Percentiles rank a stretch among this genome's conserved stretches.
Evolutionary conservation across 2,797 vertebrate genomes (phyloP).

Genomic region (Darevskia nairensis): DNA sequence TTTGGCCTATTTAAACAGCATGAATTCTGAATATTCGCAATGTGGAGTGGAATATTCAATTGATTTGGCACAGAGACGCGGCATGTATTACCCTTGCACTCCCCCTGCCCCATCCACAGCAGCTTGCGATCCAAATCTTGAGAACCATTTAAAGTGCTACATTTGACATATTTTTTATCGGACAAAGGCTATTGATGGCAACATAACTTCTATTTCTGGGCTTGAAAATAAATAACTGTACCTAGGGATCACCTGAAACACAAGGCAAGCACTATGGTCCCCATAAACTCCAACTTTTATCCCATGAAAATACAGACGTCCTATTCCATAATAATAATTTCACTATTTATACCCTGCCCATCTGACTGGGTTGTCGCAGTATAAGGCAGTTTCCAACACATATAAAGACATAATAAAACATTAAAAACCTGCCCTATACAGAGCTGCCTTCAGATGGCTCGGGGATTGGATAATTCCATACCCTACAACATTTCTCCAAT

Average conservation of each 20-base stretch:
- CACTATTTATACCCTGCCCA: too few relatives aligned
- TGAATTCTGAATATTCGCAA: conserved; percentile 78
- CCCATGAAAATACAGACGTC: too few relatives aligned
- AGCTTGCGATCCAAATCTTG: not conserved
- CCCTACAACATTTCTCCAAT: too few relatives aligned
- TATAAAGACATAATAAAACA: too few relatives aligned
- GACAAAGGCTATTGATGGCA: not conserved
- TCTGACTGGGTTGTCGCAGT: too few relatives aligned
- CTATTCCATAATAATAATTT: too few relatives aligned
- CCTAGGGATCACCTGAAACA: not conserved
- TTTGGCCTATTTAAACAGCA: conserved; percentile 79
- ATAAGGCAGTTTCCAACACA: too few relatives aligned
- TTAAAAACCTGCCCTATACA: too few relatives aligned
- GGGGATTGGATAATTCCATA: too few relatives aligned
- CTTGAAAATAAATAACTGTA: not conserved
- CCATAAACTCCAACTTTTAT: not conserved
- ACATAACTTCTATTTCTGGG: not conserved
- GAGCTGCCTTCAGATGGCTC: too few relatives aligned
- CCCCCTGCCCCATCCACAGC: not conserved
- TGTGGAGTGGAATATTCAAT: conserved; percentile 78
- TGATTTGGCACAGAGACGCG: conserved; percentile 70
- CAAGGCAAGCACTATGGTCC: not conserved
- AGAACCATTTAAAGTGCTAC: not conserved
- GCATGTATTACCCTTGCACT: conserved; percentile 66
- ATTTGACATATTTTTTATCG: not conserved